A percentile compares a stretch with the other conserved stretches of the same genome.
phyloP scores from a whole-genome alignment of 1,140 invertebrate species.

The Pogonomyrmex barbatus region DNA sequence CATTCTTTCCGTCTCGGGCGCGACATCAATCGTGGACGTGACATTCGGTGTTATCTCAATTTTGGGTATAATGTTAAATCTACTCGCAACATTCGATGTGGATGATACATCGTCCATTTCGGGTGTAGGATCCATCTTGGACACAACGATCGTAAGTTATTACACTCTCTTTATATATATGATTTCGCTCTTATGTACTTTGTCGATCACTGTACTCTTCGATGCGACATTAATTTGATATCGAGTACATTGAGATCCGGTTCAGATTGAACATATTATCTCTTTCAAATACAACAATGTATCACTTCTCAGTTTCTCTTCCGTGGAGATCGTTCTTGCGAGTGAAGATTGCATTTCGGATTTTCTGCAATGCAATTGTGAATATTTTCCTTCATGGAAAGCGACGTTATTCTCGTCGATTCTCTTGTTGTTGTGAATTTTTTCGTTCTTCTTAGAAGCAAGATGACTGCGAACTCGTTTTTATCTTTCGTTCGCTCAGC shows the following conservation, averaged over 20 bases:
- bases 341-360: not conserved
- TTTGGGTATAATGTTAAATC: not conserved
- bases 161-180: not conserved
- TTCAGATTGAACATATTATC: not conserved
- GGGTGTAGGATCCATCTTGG: not conserved
- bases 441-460: not conserved
- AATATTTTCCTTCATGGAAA: constrained; percentile 1
- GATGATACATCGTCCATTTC: not conserved
- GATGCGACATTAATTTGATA: not conserved
- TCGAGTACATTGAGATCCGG: not conserved
- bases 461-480: not conserved
- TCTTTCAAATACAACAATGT: not conserved
- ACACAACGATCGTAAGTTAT: not conserved
- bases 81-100: not conserved
- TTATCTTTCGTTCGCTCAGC: not conserved
- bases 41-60: constrained; percentile 10
- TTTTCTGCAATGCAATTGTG: not conserved
- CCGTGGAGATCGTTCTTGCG: not conserved
- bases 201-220: not conserved
- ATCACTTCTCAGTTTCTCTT: not conserved
- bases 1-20: not conserved
- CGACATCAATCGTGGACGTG: not conserved
- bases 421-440: not conserved
- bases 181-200: not conserved
- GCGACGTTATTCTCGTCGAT: constrained; percentile 29